These are phyloP conservation scores for Uria lomvia DNA, from an alignment of 2,113 vertebrate species.

Conservation along the genomic window DNA sequence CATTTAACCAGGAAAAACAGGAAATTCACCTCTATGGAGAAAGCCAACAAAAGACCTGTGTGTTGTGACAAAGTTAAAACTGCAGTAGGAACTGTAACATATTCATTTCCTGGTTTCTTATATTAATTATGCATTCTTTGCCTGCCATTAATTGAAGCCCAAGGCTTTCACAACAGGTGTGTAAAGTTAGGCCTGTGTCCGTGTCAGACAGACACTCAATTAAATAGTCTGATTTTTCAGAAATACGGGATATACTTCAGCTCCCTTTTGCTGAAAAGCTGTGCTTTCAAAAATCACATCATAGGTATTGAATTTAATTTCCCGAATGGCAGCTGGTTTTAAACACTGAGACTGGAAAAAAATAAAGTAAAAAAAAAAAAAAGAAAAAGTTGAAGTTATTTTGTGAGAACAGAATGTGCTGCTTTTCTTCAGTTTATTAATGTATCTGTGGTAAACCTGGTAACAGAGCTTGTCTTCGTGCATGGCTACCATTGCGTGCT, in stretches of 20 bases:
- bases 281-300: neutral
- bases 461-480: neutral
- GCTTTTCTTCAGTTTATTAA: neutral
- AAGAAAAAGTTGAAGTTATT: neutral
- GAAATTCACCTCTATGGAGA: constrained; percentile 34
- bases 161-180: constrained; percentile 20
- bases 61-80: constrained; percentile 2
- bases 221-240: neutral
- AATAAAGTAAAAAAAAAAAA: neutral
- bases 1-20: constrained; percentile 40
- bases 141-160: constrained; percentile 12
- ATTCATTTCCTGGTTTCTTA: constrained; percentile 36
- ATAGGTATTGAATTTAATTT: constrained; percentile 29
- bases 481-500: neutral
- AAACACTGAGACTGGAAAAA: neutral
- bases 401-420: neutral
- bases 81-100: neutral
- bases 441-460: neutral
- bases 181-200: neutral
- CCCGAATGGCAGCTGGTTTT: neutral
- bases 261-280: neutral
- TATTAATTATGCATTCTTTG: constrained; percentile 38
- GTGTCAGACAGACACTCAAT: constrained; percentile 2
- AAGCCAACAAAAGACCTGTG: neutral
- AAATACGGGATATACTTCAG: neutral